Conservation (phyloP, 2,888 invertebrate species). For the Drosophila mercatorum region DNA sequence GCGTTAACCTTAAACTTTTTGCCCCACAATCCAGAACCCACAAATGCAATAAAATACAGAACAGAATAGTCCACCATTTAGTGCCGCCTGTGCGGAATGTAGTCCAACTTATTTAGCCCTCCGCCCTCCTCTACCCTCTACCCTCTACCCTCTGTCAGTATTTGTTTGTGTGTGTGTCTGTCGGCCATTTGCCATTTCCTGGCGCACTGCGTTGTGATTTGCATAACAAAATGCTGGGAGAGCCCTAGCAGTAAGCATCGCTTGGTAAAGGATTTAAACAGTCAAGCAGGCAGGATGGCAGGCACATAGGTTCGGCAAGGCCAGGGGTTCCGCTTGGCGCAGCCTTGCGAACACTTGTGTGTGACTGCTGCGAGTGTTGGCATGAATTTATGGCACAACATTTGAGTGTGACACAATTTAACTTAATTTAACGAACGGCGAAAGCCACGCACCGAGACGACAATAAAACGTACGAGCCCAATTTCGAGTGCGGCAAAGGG, state of each 20-base stretch:
- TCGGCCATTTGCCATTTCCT: slow-evolving; percentile 61
- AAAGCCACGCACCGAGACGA: slow-evolving; percentile 35
- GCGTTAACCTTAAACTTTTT: slow-evolving; percentile 34
- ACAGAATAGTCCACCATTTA: slow-evolving; percentile 29
- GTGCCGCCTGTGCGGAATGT: slow-evolving; percentile 59
- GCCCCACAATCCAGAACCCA: slow-evolving; percentile 9
- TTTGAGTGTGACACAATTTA: slow-evolving; percentile 83
- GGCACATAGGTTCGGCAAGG: slow-evolving; percentile 59
- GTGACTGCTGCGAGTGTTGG: slow-evolving; percentile 61
- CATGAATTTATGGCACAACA: slow-evolving; percentile 76
- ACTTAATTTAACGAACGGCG: slow-evolving; percentile 74
- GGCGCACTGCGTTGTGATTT: slow-evolving; percentile 78
- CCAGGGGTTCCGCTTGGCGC: slow-evolving; percentile 24
- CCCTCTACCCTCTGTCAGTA: not conserved
- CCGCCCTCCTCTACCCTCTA: not conserved
- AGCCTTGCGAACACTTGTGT: slow-evolving; percentile 40
- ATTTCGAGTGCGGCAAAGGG: slow-evolving; percentile 20
- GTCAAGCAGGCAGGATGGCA: slow-evolving; percentile 19
- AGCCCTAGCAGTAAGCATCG: slow-evolving; percentile 34
- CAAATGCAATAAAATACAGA: slow-evolving; percentile 75
- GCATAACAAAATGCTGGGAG: slow-evolving; percentile 77
- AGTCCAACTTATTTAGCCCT: slow-evolving; percentile 71
- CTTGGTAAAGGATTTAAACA: slow-evolving; percentile 47
- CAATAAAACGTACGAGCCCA: slow-evolving; percentile 23
- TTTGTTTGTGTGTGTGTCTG: slow-evolving; percentile 18